These are phyloP conservation scores for Perdita meconis DNA, from an alignment of 2,888 invertebrate genomes.

Conservation along the genomic window DNA sequence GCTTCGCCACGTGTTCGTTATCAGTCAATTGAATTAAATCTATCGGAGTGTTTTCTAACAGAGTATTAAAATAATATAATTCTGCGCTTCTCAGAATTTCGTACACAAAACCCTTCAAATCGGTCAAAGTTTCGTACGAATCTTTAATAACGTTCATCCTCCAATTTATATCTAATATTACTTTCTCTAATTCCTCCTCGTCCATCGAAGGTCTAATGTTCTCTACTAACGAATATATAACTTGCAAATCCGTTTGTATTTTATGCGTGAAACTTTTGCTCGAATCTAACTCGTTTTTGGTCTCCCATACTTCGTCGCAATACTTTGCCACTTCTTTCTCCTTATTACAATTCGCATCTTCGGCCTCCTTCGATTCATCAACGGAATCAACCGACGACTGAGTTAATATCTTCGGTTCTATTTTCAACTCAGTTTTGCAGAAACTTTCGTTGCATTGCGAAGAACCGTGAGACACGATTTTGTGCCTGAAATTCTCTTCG, in stretches of 20 bases:
- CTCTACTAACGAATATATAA: conserved; percentile 69
- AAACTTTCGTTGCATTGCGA: conserved; percentile 1
- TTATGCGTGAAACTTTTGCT: conserved; percentile 45
- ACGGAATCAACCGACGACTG: neutral
- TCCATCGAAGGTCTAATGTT: conserved; percentile 58
- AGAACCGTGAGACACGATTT: conserved; percentile 14
- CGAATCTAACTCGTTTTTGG: conserved; percentile 13
- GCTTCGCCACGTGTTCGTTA: conserved; percentile 68
- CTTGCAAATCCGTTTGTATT: conserved; percentile 70
- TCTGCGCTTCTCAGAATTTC: conserved; percentile 78
- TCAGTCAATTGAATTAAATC: conserved; percentile 66
- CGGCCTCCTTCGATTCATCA: neutral
- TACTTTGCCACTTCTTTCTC: neutral
- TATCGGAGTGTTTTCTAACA: conserved; percentile 74
- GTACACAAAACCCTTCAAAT: conserved; percentile 72
- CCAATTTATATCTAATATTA: conserved; percentile 67
- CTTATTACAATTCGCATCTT: conserved; percentile 43
- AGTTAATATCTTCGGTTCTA: neutral
- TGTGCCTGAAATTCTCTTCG: conserved; percentile 35
- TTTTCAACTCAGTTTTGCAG: neutral
- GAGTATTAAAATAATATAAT: conserved; percentile 77
- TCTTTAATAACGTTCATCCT: conserved; percentile 69
- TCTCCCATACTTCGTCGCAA: neutral
- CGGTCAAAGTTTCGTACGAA: conserved; percentile 67
- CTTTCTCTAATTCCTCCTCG: conserved; percentile 68